Evolutionary conservation across 2,888 invertebrate species (phyloP).

Genomic region (Stenodema calcarata): DNA sequence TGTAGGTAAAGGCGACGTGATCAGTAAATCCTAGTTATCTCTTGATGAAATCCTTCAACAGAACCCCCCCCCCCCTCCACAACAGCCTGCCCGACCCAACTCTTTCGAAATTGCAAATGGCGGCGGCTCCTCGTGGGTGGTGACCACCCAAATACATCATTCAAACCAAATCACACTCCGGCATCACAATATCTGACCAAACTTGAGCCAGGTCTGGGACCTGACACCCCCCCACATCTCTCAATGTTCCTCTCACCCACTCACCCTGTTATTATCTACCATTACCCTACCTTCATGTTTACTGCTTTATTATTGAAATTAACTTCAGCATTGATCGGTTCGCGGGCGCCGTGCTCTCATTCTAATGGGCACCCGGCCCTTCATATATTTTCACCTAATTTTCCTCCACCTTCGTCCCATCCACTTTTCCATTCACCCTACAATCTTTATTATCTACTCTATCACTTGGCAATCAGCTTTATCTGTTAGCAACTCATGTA

Average conservation of each 20-base stretch:
- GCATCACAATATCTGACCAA: conserved; percentile 32
- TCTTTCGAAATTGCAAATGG: conserved; percentile 33
- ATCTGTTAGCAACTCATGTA: neutral
- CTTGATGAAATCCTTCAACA: conserved; percentile 13
- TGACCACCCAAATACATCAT: conserved; percentile 37
- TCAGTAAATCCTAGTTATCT: conserved; percentile 22
- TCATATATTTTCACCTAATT: conserved; percentile 22
- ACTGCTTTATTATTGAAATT: conserved; percentile 30
- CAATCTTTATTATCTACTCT: neutral
- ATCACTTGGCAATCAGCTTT: neutral
- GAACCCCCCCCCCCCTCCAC: neutral
- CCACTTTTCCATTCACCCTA: neutral
- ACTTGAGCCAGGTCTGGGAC: neutral
- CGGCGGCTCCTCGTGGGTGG: conserved; percentile 12
- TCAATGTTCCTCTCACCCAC: neutral
- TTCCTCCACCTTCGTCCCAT: neutral
- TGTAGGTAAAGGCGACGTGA: conserved; percentile 4
- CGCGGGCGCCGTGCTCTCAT: conserved; percentile 29
- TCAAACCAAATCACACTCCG: conserved; percentile 32
- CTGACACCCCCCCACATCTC: neutral
- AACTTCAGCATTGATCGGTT: conserved; percentile 9
- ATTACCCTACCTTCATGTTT: conserved; percentile 21
- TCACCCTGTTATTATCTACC: neutral
- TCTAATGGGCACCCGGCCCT: conserved; percentile 5
- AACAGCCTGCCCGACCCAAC: neutral